Evolutionary conservation across 2,113 vertebrate species (phyloP).

Genomic region (Chlorodrepanis virens): DNA sequence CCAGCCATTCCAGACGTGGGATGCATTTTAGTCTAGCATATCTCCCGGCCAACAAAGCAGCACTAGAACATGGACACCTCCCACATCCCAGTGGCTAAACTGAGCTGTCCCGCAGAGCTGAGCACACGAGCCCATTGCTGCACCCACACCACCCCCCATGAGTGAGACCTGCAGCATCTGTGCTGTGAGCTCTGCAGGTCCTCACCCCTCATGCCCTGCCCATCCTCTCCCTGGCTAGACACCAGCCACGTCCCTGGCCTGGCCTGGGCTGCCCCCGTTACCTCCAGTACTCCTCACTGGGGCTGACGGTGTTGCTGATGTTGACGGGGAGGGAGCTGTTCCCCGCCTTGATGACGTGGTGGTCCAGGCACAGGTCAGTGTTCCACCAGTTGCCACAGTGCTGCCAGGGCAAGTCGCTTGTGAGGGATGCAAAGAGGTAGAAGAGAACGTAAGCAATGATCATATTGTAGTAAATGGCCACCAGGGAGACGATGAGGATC

Average conservation of each 20-base stretch:
- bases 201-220: background rate
- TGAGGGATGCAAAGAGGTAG: constrained; percentile 86
- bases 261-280: background rate
- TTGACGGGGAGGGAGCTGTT: constrained; percentile 70
- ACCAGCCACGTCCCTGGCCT: rapidly evolving
- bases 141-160: rapidly evolving
- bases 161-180: background rate
- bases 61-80: background rate
- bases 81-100: background rate
- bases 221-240: background rate
- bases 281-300: constrained; percentile 84
- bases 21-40: background rate
- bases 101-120: background rate
- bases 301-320: constrained; percentile 77
- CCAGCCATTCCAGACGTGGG: background rate
- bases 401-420: constrained; percentile 80
- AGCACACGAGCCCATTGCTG: background rate
- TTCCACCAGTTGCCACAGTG: constrained; percentile 84
- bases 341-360: constrained; percentile 60
- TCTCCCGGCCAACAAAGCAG: background rate
- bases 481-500: constrained; percentile 79
- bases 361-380: constrained; percentile 77
- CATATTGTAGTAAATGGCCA: constrained; percentile 87
- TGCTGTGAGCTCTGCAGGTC: background rate
- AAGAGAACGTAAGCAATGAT: constrained; percentile 86